phyloP scores from a whole-genome alignment of 1,140 invertebrate genomes.

The Orius insidiosus region DNA sequence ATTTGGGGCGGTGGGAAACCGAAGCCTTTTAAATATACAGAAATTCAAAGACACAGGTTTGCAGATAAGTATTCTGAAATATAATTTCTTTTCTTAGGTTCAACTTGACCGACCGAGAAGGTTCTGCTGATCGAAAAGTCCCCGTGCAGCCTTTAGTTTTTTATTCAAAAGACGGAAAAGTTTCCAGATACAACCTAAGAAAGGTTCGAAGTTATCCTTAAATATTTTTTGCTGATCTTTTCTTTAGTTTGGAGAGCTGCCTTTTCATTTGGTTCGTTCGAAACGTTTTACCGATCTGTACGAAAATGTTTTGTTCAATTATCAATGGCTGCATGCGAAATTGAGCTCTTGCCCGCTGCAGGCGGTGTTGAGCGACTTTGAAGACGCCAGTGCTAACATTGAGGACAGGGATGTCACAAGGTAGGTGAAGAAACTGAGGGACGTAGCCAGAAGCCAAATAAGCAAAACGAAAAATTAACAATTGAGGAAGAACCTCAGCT shows the following conservation, averaged over 20 bases:
- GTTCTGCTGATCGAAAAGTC: slow-evolving; percentile 87
- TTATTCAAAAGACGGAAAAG: slow-evolving; percentile 69
- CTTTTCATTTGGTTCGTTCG: slow-evolving; percentile 82
- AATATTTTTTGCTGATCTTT: slow-evolving; percentile 4
- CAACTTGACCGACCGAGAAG: slow-evolving; percentile 75
- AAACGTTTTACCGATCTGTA: slow-evolving; percentile 84
- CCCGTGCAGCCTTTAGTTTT: slow-evolving; percentile 90
- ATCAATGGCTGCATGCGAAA: slow-evolving; percentile 94
- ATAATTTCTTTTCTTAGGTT: slow-evolving; percentile 35
- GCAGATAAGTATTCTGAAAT: neutral
- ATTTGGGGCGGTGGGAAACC: slow-evolving; percentile 87
- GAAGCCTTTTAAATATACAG: slow-evolving; percentile 93
- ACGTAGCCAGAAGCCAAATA: no score
- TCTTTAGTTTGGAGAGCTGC: slow-evolving; percentile 77
- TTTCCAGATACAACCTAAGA: slow-evolving; percentile 69
- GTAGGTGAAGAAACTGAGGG: slow-evolving; percentile 30
- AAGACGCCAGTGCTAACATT: slow-evolving; percentile 76
- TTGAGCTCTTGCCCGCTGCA: slow-evolving; percentile 87
- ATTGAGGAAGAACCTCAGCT: no score
- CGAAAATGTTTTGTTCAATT: slow-evolving; percentile 89
- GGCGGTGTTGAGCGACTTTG: slow-evolving; percentile 85
- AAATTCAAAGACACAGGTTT: slow-evolving; percentile 80
- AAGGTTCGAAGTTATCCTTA: no score
- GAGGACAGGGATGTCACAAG: slow-evolving; percentile 68
- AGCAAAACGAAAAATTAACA: no score